A percentile compares a stretch with the other conserved stretches of the same genome.
phyloP scores from a whole-genome alignment of 2,888 invertebrate species.

The Anorthoa munda region DNA sequence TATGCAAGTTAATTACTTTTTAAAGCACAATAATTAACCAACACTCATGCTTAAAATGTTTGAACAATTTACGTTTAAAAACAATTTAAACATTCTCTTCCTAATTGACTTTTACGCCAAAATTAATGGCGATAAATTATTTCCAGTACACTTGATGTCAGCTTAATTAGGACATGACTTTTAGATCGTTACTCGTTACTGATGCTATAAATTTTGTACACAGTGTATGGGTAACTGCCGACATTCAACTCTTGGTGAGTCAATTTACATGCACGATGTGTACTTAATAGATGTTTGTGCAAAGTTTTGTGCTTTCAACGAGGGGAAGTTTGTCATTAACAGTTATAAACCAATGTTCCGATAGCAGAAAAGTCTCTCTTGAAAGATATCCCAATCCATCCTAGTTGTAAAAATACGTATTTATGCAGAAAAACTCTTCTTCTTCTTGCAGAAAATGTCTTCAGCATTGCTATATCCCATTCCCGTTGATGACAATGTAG shows the following conservation, averaged over 20 bases:
- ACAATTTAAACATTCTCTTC: conserved; percentile 10
- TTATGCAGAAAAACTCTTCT: neutral
- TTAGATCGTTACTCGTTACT: conserved; percentile 25
- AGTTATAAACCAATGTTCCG: no score
- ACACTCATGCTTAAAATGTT: conserved; percentile 7
- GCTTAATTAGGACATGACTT: conserved; percentile 41
- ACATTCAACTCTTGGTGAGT: conserved; percentile 3
- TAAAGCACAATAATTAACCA: conserved; percentile 11
- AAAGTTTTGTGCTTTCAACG: no score
- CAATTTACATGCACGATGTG: neutral
- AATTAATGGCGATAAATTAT: conserved; percentile 34
- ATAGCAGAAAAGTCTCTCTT: neutral
- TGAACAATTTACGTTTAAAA: neutral
- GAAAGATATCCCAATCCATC: no score
- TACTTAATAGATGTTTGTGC: neutral
- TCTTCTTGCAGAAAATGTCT: neutral
- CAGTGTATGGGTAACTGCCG: neutral
- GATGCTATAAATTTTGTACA: conserved; percentile 29
- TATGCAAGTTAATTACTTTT: neutral
- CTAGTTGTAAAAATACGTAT: no score
- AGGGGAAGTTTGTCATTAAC: neutral
- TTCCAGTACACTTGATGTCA: conserved; percentile 43
- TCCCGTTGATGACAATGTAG: neutral
- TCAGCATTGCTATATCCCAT: neutral
- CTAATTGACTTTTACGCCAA: conserved; percentile 24